Evolutionary conservation across 2,113 vertebrate genomes (phyloP), one percentile per base, ranked within the genome.

Genomic region (Siniperca knerii): DNA sequence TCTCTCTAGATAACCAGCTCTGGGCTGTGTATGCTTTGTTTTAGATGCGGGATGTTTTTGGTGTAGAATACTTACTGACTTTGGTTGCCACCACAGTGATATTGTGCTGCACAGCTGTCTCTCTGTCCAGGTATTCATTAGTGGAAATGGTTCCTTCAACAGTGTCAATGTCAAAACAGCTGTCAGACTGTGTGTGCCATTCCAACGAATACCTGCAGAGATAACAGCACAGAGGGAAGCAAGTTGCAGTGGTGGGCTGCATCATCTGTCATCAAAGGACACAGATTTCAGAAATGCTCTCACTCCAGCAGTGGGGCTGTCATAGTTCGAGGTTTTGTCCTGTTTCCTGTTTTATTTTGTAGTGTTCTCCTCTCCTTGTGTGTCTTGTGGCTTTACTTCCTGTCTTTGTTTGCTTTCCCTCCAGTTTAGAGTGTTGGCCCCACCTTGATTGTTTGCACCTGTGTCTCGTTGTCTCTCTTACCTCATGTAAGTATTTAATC

Each of bases 71-170:
- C 98, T 98, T 97, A 99, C 98, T 97, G 95, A 98, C 94, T 99
- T 99, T 99, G 93, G 96, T 97, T 89, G 97, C 97, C 90, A 97
- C 95, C 92, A 97, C 95, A 79, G 97, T 98, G 92, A 99, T 95
- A 90, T 97, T 97, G 92, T 98, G 97, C 85, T 96, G 97, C 0
- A 96, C 89, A 1, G 92, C 95, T 70, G 85, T 97, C 92, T 99
- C 98, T 96, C 98, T 95, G 95, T 99, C 98, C 94, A 99, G 91
- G 80, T 97, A 92, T 79, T 98, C 97, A 83, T 96, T 97, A 76
- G 96, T 97, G 78, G 96, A 96, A 87, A 99, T 95, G 64, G 96
- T 98, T 93, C 98, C 98, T 93, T 98, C 96, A 6, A 94, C 94
- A 4, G 96, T 95, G 77, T 99, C 97, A 85, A 99, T 95, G 86